phyloP scores from a whole-genome alignment of 23 tunicate genomes.

The Clavelina lepadiformis region DNA sequence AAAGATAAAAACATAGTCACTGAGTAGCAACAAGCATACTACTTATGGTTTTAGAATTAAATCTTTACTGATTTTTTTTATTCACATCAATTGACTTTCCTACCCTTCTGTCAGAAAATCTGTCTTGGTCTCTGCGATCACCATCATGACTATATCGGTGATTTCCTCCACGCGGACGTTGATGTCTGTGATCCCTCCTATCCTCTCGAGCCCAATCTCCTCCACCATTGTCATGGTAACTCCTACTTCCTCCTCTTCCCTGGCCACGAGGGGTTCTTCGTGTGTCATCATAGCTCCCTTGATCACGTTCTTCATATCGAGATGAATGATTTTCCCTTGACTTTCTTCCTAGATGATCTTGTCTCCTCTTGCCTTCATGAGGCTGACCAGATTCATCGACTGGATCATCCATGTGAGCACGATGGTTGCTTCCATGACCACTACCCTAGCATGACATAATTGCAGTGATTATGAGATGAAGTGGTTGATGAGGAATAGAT shows the following conservation, averaged over 20 bases:
- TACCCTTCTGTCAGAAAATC: too few species aligned
- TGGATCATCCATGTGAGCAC: slow-evolving; percentile 65
- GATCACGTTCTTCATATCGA: background rate
- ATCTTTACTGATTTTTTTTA: too few species aligned
- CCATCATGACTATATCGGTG: background rate
- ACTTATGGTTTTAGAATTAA: too few species aligned
- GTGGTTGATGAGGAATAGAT: too few species aligned
- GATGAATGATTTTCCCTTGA: too few species aligned
- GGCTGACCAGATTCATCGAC: background rate
- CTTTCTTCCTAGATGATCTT: slow-evolving; percentile 1
- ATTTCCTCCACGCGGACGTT: background rate
- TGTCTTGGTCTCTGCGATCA: background rate
- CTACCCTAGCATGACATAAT: too few species aligned
- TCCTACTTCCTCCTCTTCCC: too few species aligned
- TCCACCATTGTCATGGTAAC: background rate
- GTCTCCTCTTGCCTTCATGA: background rate
- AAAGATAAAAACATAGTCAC: too few species aligned
- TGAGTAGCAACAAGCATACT: too few species aligned
- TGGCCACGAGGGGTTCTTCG: background rate
- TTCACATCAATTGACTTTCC: too few species aligned
- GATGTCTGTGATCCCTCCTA: background rate
- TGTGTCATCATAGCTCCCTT: background rate
- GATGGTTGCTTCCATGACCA: slow-evolving; percentile 8
- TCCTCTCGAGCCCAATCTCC: background rate
- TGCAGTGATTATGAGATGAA: too few species aligned